Percentiles rank a stretch among this genome's conserved stretches.
These are phyloP conservation scores for Notechis scutatus DNA, from an alignment of 2,113 vertebrate species.

Conservation along the genomic window DNA sequence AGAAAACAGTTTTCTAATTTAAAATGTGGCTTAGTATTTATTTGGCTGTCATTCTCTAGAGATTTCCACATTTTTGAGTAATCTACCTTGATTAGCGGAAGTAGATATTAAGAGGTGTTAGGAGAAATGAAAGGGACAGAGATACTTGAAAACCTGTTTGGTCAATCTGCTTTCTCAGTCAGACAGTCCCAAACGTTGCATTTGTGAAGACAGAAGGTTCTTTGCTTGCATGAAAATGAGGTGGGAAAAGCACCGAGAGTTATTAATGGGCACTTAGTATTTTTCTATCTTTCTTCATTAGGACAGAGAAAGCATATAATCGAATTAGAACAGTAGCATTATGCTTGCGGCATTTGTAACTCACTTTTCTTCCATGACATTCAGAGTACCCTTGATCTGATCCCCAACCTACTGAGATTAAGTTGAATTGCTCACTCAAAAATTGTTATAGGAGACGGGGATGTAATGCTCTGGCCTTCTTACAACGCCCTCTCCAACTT, in stretches of 20 bases:
- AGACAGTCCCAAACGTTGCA: neutral
- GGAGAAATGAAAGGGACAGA: neutral
- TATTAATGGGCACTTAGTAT: neutral
- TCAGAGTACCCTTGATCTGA: neutral
- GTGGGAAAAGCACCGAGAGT: neutral
- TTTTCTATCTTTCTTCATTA: neutral
- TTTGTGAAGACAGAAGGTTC: neutral
- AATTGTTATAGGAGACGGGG: neutral
- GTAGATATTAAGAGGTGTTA: neutral
- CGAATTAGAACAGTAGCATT: neutral
- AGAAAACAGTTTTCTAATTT: neutral
- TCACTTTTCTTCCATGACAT: neutral
- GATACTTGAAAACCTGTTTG: neutral
- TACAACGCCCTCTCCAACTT: neutral
- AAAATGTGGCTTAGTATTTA: neutral
- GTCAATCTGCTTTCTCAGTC: neutral
- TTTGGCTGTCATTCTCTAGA: neutral
- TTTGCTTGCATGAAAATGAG: no score
- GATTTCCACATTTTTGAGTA: neutral
- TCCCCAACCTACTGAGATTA: neutral
- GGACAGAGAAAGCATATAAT: neutral
- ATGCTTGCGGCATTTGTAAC: neutral
- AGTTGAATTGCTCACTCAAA: neutral
- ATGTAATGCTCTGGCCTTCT: neutral
- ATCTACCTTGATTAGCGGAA: neutral